Conservation (phyloP, 2,888 invertebrate species). For the Andrena dorsata region DNA sequence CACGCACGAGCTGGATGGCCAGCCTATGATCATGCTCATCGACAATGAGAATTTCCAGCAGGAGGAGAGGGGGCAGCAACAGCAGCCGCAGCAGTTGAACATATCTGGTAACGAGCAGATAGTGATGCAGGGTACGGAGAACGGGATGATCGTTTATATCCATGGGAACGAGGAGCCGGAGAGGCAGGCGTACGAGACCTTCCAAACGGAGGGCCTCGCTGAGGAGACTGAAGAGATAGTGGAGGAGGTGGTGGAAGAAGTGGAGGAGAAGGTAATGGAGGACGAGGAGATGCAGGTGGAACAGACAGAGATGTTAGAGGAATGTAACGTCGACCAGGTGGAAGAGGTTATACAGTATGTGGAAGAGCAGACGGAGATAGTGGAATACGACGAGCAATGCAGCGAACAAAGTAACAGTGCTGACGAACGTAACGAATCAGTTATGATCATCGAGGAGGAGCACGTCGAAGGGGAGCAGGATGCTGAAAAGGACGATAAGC, state of each 20-base stretch:
- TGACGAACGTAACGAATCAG: conserved; percentile 74
- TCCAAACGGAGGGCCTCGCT: conserved; percentile 65
- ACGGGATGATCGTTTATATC: conserved; percentile 82
- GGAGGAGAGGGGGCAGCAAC: conserved; percentile 68
- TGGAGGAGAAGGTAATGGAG: conserved; percentile 80
- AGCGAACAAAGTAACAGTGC: conserved; percentile 69
- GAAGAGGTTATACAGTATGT: conserved; percentile 83
- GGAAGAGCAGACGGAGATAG: conserved; percentile 84
- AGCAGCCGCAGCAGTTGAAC: conserved; percentile 79
- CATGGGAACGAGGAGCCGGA: conserved; percentile 76
- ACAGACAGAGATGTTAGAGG: conserved; percentile 69
- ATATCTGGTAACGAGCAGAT: conserved; percentile 79
- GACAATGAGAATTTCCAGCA: conserved; percentile 78
- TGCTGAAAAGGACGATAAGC: conserved; percentile 43
- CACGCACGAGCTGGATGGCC: conserved; percentile 83
- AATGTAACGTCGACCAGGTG: conserved; percentile 73
- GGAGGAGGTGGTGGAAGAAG: conserved; percentile 81
- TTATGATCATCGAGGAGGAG: conserved; percentile 82
- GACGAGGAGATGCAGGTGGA: conserved; percentile 70
- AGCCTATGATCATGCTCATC: conserved; percentile 83
- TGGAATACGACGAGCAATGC: conserved; percentile 80
- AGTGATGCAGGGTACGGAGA: conserved; percentile 80
- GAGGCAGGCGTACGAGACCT: conserved; percentile 70
- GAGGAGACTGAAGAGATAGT: conserved; percentile 79
- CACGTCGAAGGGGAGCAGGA: conserved; percentile 75